Percentiles rank a stretch among this genome's conserved stretches.
phyloP scores from a whole-genome alignment of 2,113 vertebrate species.

The Amblyopsis rosae region DNA sequence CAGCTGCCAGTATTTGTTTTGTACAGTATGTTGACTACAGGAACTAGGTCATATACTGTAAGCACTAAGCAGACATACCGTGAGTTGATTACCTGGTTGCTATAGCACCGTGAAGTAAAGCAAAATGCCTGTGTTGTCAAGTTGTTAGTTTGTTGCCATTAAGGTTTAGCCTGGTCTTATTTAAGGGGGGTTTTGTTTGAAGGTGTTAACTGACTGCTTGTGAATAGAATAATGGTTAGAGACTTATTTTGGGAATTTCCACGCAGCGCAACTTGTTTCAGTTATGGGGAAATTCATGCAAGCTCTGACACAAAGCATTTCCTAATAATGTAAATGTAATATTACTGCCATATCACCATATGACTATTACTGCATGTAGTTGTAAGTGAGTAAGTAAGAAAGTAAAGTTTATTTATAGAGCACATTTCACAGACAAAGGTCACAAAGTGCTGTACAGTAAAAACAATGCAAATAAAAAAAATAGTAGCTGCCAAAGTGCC shows the following conservation, averaged over 20 bases:
- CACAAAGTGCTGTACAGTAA: no score
- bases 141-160: not conserved
- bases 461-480: no score
- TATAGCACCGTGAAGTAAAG: slow-evolving; percentile 2
- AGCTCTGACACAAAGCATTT: not conserved
- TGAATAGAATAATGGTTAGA: not conserved
- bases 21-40: not conserved
- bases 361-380: no score
- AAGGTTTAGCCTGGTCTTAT: not conserved
- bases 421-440: no score
- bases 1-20: not conserved
- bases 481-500: no score
- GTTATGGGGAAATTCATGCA: not conserved
- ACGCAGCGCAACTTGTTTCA: not conserved
- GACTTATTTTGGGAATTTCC: not conserved
- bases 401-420: no score
- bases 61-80: not conserved
- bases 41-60: slow-evolving; percentile 1
- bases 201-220: not conserved
- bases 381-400: no score
- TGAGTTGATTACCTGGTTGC: slow-evolving; percentile 16
- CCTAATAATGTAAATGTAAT: no score
- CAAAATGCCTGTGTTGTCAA: slow-evolving; percentile 9
- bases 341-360: no score
- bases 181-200: not conserved